These are phyloP conservation scores for Eudemis profundana DNA, from an alignment of 2,888 invertebrate species.

Conservation along the genomic window DNA sequence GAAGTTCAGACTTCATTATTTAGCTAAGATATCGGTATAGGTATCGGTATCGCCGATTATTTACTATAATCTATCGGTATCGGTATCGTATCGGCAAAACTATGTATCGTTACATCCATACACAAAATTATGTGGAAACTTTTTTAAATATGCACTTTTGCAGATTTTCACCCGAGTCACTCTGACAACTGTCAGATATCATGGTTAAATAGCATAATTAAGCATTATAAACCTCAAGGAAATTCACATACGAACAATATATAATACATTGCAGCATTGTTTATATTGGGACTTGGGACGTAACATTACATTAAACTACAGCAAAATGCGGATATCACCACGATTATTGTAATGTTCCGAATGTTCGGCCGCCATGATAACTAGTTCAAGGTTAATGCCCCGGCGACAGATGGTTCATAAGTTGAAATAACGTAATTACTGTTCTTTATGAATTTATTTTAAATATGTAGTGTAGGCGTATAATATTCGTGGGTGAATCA, in stretches of 20 bases:
- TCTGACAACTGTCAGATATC: no score
- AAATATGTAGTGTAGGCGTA: not conserved
- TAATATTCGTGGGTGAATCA: not conserved
- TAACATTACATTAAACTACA: not conserved
- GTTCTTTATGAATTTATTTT: conserved; percentile 11
- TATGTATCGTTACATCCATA: no score
- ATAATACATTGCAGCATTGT: not conserved
- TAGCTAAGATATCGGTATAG: no score
- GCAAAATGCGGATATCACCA: not conserved
- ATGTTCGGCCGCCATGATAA: not conserved
- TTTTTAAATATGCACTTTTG: no score
- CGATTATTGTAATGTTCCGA: not conserved
- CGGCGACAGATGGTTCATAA: not conserved
- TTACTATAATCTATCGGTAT: no score
- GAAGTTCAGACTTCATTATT: no score
- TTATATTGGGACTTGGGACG: no score
- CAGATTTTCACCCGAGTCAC: no score
- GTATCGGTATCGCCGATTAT: no score
- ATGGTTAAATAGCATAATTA: no score
- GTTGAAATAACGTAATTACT: conserved; percentile 4
- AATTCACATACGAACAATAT: not conserved
- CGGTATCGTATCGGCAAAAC: no score
- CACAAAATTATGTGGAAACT: no score
- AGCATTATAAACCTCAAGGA: not conserved
- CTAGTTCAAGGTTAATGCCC: conserved; percentile 27